Conservation (phyloP, 2,888 invertebrate genomes). For the Coremacera marginata region DNA sequence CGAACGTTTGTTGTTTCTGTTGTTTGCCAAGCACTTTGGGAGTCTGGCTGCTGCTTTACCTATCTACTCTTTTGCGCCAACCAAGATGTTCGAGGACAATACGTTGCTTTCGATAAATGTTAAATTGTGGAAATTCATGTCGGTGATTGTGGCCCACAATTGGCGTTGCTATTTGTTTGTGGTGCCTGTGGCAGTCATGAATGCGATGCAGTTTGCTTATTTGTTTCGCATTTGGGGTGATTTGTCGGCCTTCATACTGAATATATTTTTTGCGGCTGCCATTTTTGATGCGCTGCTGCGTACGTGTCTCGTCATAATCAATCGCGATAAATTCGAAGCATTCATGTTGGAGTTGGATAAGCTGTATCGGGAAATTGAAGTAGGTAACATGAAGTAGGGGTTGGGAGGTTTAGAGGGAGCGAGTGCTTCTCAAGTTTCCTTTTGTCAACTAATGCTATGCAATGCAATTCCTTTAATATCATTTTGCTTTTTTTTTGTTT, state of each 20-base stretch:
- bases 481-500: background rate
- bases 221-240: slow-evolving; percentile 58
- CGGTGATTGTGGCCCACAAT: slow-evolving; percentile 54
- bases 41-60: background rate
- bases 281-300: slow-evolving; percentile 61
- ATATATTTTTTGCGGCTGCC: slow-evolving; percentile 58
- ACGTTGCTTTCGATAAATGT: slow-evolving; percentile 62
- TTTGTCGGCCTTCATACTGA: slow-evolving; percentile 58
- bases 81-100: slow-evolving; percentile 54
- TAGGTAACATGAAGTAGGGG: slow-evolving; percentile 42
- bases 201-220: slow-evolving; percentile 59
- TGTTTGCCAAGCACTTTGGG: slow-evolving; percentile 27
- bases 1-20: slow-evolving; percentile 2
- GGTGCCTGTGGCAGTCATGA: slow-evolving; percentile 56
- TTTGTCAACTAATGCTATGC: background rate
- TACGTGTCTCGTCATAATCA: slow-evolving; percentile 58
- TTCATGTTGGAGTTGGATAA: slow-evolving; percentile 54
- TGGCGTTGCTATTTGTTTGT: slow-evolving; percentile 61
- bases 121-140: slow-evolving; percentile 58
- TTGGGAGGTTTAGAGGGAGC: background rate
- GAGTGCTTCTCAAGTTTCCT: slow-evolving; percentile 20
- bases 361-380: slow-evolving; percentile 57
- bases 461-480: background rate
- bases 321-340: slow-evolving; percentile 56
- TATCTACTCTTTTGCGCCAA: background rate